A percentile compares a stretch with the other conserved stretches of the same genome.
These are phyloP conservation scores for Apodemus sylvaticus DNA, from an alignment of 2,113 vertebrate genomes.

Conservation along the genomic window DNA sequence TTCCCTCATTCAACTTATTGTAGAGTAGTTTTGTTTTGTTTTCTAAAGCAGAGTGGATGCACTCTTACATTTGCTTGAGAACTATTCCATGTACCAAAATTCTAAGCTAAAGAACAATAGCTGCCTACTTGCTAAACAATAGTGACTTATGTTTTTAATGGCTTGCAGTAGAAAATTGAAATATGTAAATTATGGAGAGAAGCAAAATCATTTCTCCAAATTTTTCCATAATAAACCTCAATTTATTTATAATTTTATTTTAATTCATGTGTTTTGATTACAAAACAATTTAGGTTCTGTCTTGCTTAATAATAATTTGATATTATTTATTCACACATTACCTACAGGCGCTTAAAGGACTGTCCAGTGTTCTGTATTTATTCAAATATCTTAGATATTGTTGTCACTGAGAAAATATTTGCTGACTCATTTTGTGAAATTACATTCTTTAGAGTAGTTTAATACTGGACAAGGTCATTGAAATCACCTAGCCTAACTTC, in stretches of 20 bases:
- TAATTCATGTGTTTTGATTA: background rate
- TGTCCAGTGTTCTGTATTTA: background rate
- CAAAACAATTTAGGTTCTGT: background rate
- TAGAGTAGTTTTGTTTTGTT: background rate
- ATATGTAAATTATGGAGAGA: background rate
- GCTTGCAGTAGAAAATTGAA: slow-evolving; percentile 3
- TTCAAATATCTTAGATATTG: background rate
- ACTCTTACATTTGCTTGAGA: slow-evolving; percentile 3
- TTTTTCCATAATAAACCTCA: background rate
- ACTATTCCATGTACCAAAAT: background rate
- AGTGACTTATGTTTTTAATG: background rate
- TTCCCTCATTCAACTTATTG: background rate
- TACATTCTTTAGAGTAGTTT: background rate
- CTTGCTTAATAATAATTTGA: slow-evolving; percentile 4
- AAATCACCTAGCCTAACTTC: background rate
- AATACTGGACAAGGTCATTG: background rate
- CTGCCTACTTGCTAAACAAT: background rate
- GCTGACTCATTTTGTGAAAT: background rate
- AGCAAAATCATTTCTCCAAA: background rate
- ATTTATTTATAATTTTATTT: slow-evolving; percentile 17
- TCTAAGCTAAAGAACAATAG: background rate
- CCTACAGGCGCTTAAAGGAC: background rate
- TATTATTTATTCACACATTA: background rate
- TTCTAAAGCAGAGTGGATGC: background rate
- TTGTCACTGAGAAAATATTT: background rate